Evolutionary conservation across 53 echinoderm and acorn worm genomes (phyloP), one percentile per base, ranked within the genome.

Genomic region (Apostichopus leukothele): DNA sequence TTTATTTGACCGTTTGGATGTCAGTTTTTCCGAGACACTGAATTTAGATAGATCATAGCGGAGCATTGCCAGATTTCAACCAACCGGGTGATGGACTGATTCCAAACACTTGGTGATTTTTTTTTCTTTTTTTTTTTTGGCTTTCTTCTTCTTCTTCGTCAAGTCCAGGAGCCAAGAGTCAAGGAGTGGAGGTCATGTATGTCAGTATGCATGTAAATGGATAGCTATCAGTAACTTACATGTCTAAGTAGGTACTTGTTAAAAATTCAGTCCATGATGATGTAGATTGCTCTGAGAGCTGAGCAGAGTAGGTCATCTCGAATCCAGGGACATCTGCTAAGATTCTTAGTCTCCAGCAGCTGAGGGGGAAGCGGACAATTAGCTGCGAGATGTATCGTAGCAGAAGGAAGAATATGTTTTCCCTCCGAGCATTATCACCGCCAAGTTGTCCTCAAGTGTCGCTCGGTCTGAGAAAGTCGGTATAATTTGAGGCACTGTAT

Each of bases 221-320:
- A 81, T 81, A 81, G 81, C 55, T 11, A 59, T 81, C 81, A 81
- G 81, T 59, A 59, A 59, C 53, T 52, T 81, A 59, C 81, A 81
- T 81, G 81, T 81, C 81, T 81, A 81, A 81, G 59, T 81, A 81
- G 54, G 59, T 57, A 81, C 55, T 54, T 81, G 81, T 54, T 81
- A 53, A 81, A 81, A 57, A 21, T 81, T 59, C 51, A 51, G 39
- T 57, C 18, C n/a, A 55, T 22, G 19, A 54, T 81, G 59, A 22
- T 50, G 54, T 57, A 81, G 21, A 53, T 81, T 81, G 59, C 54
- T 59, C 54, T 21, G 54, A 54, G 20, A 81, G 81, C 11, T 39
- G 3, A 3, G 39, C 39, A 81, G 81, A 81, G 55, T 81, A 81
- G 81, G 55, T 81, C 81, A 81, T 59, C 55, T 11, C 51, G 22